Base-by-base conservation (phyloP, 2,113 vertebrate genomes). In the Noturus placidus region DNA sequence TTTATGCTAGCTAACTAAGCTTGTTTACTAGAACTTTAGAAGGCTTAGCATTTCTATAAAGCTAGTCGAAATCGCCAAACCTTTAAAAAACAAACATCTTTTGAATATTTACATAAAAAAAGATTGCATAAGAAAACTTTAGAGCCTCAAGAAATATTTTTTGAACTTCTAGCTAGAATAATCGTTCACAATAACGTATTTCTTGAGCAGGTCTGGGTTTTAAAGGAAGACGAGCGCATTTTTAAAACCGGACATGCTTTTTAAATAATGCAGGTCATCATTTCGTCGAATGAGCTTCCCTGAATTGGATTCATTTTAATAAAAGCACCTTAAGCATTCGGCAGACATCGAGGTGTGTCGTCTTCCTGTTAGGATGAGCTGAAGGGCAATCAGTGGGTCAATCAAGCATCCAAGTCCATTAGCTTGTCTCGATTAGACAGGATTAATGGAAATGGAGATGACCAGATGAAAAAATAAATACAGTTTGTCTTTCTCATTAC, bases 331-430 rank as follows among this genome's bases (percentile, higher is more conserved):
- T 22, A 79, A 54, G 50, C 50, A n/a, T 79, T 79, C 27, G 0
- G 5, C 15, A 46, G 76, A 78, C 52, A 5, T 9, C 0, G 52
- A 57, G 52, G 46, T 77, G 74, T 8, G 25, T 78, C 50, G 1
- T 78, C 25, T 25, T 78, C 42, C 72, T 76, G 72, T 76, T 54
- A 0, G 11, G 15, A 19, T n/a, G 76, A 54, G 50, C 52, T 33
- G 78, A 57, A 80, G 78, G 78, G 50, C 17, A 79, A 79, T 79
- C 77, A 80, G 78, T 25, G n/a, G 54, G 54, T 57, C 52, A 80
- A 80, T 80, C 78, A 80, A 57, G 52, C 30, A 20, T 80, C 77
- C 77, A 9, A 20, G n/a, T 79, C 78, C 78, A 57, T 80, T 54
- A 57, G 52, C 54, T 80, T 9, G 17, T 33, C 78, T 80, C 19